A percentile compares a stretch with the other conserved stretches of the same genome.
These are phyloP conservation scores for Catharus fuscescens DNA, from an alignment of 2,113 vertebrate species.

Conservation along the genomic window DNA sequence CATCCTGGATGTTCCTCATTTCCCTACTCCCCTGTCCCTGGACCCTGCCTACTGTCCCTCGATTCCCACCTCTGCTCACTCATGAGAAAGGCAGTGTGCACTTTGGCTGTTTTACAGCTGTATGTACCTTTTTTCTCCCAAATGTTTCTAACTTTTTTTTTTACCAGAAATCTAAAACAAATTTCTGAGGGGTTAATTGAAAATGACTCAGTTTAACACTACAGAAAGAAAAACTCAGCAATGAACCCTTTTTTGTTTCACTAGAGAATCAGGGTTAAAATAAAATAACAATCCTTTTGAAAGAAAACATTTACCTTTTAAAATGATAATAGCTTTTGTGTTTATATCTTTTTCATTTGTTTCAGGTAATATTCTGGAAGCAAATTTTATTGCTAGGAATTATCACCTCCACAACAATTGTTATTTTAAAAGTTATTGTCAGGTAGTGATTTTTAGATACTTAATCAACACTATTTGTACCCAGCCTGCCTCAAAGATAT, in stretches of 20 bases:
- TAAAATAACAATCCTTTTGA: neutral
- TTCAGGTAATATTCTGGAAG: neutral
- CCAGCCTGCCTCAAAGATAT: neutral
- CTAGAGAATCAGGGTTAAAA: neutral
- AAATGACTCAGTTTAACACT: neutral
- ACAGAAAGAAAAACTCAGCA: neutral
- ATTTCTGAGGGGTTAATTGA: neutral
- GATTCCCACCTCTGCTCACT: neutral
- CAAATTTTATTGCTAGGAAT: neutral
- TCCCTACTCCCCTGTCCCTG: neutral
- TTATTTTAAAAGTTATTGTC: neutral
- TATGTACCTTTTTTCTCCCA: neutral
- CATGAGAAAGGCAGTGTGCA: neutral
- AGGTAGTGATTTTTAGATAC: neutral
- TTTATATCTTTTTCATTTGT: neutral
- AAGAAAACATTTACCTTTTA: neutral
- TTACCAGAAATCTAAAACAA: neutral
- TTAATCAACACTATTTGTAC: neutral
- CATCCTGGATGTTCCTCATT: neutral
- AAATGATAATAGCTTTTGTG: neutral
- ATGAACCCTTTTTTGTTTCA: neutral
- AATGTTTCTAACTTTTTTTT: neutral
- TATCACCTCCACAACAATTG: neutral
- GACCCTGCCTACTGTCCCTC: rapidly evolving
- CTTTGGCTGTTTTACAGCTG: neutral